phyloP scores from a whole-genome alignment of 2,113 vertebrate species.

The Pteruthius melanotis region DNA sequence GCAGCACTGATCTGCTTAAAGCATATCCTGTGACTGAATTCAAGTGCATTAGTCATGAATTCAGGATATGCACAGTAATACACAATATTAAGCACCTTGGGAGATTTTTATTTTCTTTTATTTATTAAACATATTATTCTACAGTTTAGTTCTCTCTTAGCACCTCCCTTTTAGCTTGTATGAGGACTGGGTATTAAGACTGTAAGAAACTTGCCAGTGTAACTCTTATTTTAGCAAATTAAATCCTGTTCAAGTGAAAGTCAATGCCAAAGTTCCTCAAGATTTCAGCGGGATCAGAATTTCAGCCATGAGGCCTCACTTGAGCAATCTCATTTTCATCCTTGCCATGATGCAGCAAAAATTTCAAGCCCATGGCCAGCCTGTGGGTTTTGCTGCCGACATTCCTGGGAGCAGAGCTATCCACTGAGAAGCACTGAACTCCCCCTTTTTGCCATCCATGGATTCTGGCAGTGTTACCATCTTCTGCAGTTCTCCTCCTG shows the following conservation, averaged over 20 bases:
- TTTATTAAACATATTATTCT: not conserved
- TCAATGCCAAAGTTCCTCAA: not conserved
- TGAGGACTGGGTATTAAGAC: not conserved
- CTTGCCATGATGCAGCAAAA: not conserved
- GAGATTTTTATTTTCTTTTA: not conserved
- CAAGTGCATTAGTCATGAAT: not conserved
- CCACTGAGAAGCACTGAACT: not conserved
- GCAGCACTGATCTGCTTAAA: constrained; percentile 5
- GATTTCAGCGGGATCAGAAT: not conserved
- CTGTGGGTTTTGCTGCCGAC: not conserved
- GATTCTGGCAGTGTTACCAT: not conserved
- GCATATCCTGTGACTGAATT: not conserved
- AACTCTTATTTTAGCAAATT: not conserved
- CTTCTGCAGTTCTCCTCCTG: not conserved
- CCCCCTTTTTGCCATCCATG: not conserved
- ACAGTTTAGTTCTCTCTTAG: not conserved
- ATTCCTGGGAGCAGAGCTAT: not conserved
- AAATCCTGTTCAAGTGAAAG: not conserved
- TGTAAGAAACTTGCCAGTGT: not conserved
- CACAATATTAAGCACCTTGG: not conserved
- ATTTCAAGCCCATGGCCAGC: rapidly evolving
- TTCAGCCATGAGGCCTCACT: not conserved
- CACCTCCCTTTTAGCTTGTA: not conserved
- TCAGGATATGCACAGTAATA: not conserved
- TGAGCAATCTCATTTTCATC: not conserved